Percentiles rank a stretch among this genome's conserved stretches.
These are phyloP conservation scores for Engraulis encrasicolus DNA, from an alignment of 2,113 vertebrate genomes.

Conservation along the genomic window DNA sequence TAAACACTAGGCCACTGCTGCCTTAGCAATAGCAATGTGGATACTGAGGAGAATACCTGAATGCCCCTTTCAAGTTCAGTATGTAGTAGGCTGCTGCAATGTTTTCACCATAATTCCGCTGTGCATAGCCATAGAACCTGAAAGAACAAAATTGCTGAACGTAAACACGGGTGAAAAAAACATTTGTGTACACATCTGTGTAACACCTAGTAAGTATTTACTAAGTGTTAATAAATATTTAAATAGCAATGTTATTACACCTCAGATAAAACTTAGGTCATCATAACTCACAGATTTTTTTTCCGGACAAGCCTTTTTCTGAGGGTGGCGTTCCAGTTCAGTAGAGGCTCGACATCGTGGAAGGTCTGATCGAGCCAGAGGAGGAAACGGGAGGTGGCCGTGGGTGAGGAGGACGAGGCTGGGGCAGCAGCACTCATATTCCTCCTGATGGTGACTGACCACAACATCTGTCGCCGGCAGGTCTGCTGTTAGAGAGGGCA, in stretches of 20 bases:
- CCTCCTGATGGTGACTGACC: constrained; percentile 39
- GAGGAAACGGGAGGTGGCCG: constrained; percentile 53
- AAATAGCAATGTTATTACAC: too few species aligned
- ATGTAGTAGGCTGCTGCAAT: constrained; percentile 72
- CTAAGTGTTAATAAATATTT: too few species aligned
- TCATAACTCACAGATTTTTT: constrained; percentile 73
- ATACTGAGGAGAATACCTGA: constrained; percentile 83
- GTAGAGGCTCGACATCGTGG: constrained; percentile 67
- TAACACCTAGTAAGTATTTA: too few species aligned
- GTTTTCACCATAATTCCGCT: constrained; percentile 60
- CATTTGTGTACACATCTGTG: too few species aligned
- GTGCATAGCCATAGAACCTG: constrained; percentile 67
- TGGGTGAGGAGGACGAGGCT: constrained; percentile 44
- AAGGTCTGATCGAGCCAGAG: constrained; percentile 63
- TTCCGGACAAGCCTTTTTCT: constrained; percentile 38
- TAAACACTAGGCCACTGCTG: too few species aligned
- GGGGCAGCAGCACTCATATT: constrained; percentile 46
- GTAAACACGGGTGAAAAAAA: not conserved
- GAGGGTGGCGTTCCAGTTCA: constrained; percentile 48
- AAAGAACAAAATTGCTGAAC: constrained; percentile 1
- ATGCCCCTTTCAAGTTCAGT: constrained; percentile 73
- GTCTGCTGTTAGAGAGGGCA: too few species aligned
- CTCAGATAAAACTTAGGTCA: too few species aligned
- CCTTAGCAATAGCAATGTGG: too few species aligned
- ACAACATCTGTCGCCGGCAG: constrained; percentile 22